Percentiles rank a stretch among this genome's conserved stretches.
These are phyloP conservation scores for Pogonus chalceus DNA, from an alignment of 1,140 invertebrate species.

Conservation along the genomic window DNA sequence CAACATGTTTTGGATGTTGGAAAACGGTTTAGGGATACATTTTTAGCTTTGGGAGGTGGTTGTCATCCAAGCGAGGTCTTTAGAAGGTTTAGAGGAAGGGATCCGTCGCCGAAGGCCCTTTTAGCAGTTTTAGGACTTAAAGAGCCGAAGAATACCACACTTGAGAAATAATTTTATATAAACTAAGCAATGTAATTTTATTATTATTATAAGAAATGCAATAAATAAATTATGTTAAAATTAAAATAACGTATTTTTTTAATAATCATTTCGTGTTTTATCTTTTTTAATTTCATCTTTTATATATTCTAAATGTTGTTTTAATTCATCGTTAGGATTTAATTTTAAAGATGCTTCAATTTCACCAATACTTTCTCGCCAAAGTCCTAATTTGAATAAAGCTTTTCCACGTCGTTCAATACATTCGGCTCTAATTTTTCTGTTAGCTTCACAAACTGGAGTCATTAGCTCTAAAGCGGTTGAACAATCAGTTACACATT, in stretches of 20 bases:
- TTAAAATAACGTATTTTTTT: neutral
- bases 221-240: neutral
- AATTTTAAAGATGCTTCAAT: conserved; percentile 60
- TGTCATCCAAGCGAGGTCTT: conserved; percentile 75
- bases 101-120: conserved; percentile 78
- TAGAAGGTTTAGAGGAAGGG: conserved; percentile 78
- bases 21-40: conserved; percentile 72
- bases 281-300: conserved; percentile 2
- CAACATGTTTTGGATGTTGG: conserved; percentile 45
- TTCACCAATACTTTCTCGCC: conserved; percentile 61
- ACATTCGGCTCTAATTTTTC: conserved; percentile 54
- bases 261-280: neutral
- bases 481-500: conserved; percentile 38
- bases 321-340: conserved; percentile 37
- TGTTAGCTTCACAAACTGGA: conserved; percentile 60
- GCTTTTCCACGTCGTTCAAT: conserved; percentile 60
- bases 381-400: conserved; percentile 57
- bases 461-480: conserved; percentile 61
- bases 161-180: neutral
- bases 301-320: conserved; percentile 28
- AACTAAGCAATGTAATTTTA: neutral
- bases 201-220: neutral
- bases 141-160: neutral
- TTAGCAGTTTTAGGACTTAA: conserved; percentile 52
- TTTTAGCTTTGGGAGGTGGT: conserved; percentile 71